Conservation (phyloP, 2,797 vertebrate genomes). For the Platyrinchus mystaceus region DNA sequence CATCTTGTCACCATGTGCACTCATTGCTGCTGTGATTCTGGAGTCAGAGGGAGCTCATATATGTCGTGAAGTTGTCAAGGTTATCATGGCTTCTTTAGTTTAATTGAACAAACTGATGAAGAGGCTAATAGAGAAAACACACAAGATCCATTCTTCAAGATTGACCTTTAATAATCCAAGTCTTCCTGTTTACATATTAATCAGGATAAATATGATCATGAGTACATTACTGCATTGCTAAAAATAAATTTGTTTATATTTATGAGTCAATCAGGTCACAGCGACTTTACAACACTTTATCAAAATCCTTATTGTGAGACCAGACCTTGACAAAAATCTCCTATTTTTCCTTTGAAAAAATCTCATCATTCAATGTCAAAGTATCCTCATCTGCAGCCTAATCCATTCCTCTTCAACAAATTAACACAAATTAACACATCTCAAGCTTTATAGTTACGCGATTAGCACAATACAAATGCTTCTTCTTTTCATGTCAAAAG, state of each 20-base stretch:
- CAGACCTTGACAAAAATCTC: background rate
- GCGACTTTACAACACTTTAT: background rate
- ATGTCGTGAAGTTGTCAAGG: background rate
- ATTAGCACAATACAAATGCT: background rate
- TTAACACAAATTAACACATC: background rate
- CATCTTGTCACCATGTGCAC: background rate
- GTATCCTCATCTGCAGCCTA: background rate
- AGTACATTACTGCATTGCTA: background rate
- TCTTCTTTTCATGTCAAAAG: conserved; percentile 9
- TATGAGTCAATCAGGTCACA: background rate
- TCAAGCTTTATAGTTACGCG: background rate
- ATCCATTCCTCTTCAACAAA: background rate
- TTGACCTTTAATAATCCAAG: background rate
- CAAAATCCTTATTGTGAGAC: background rate
- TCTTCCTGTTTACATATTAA: background rate
- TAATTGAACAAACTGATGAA: background rate
- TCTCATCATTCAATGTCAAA: background rate
- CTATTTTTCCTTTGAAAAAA: background rate
- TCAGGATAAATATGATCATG: background rate
- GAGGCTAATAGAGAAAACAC: background rate
- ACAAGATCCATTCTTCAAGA: background rate
- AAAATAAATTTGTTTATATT: background rate
- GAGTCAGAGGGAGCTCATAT: background rate
- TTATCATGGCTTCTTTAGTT: background rate
- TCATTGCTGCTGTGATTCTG: background rate